Evolutionary conservation across 2,888 invertebrate species (phyloP).

Genomic region (Harmothoe impar): DNA sequence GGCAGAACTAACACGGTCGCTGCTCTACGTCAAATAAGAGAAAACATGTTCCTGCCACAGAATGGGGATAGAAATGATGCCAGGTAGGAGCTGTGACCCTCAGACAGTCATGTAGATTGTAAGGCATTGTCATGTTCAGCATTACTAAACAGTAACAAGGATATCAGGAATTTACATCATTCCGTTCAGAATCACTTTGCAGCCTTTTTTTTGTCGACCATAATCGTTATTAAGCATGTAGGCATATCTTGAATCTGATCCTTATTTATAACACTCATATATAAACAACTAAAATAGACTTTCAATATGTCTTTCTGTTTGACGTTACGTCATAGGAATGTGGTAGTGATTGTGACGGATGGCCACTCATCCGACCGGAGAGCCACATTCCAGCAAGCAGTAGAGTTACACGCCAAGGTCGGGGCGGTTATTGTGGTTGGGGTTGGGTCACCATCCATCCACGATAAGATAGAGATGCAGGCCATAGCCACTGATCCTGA

Average conservation of each 20-base stretch:
- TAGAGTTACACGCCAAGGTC: background rate
- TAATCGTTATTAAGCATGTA: too few species aligned
- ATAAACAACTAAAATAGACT: too few species aligned
- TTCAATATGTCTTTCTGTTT: background rate
- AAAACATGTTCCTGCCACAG: conserved; percentile 51
- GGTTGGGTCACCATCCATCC: conserved; percentile 63
- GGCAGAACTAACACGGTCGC: conserved; percentile 61
- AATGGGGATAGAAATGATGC: conserved; percentile 18
- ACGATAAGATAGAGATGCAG: conserved; percentile 66
- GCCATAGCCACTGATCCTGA: conserved; percentile 70
- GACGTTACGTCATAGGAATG: background rate
- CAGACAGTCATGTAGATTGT: background rate
- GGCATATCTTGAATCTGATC: too few species aligned
- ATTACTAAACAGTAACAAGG: too few species aligned
- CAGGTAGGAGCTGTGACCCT: conserved; percentile 24
- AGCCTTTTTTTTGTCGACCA: too few species aligned
- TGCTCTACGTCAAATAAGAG: conserved; percentile 47
- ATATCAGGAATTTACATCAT: too few species aligned
- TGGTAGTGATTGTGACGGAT: conserved; percentile 49
- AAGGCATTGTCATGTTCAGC: too few species aligned
- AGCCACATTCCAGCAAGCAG: conserved; percentile 33
- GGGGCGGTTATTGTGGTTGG: conserved; percentile 64
- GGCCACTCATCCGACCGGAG: conserved; percentile 31
- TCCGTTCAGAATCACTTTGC: too few species aligned
- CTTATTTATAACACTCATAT: too few species aligned